A percentile compares a stretch with the other conserved stretches of the same genome.
Conservation (phyloP, 2,113 vertebrate genomes). For the Corythornis madagascariensis region DNA sequence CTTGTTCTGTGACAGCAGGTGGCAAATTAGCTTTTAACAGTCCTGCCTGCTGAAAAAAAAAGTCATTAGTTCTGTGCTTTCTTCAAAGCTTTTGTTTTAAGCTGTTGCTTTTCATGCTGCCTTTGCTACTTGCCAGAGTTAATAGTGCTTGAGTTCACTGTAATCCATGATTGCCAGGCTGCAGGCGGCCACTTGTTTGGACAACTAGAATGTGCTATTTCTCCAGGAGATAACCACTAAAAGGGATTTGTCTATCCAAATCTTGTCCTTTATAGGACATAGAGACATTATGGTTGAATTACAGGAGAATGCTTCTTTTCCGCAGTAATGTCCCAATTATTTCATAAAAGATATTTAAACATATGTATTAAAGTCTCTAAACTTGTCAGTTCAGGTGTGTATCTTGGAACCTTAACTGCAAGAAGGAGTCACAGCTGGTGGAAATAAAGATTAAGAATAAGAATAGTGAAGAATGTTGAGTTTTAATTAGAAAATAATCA, state of each 20-base stretch:
- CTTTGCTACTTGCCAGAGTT: neutral
- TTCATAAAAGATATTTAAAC: neutral
- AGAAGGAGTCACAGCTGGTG: neutral
- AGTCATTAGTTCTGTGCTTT: neutral
- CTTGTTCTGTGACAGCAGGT: neutral
- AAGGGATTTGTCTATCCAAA: neutral
- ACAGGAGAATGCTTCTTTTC: neutral
- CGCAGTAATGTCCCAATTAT: neutral
- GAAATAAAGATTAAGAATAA: neutral
- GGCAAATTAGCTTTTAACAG: conserved; percentile 18
- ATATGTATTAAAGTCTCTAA: no score
- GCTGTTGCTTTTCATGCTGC: neutral
- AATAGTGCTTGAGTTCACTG: neutral
- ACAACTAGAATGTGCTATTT: neutral
- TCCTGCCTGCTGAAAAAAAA: neutral
- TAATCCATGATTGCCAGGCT: neutral
- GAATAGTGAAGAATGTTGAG: neutral
- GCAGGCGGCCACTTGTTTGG: neutral
- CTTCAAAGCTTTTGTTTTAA: conserved; percentile 2
- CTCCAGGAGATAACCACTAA: neutral
- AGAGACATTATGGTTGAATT: neutral
- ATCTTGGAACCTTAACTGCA: neutral
- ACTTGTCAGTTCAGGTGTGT: neutral
- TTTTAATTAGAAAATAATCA: neutral
- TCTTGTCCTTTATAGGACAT: neutral